Base-by-base conservation (phyloP, 2,888 invertebrate species). In the Resseliella maxima region DNA sequence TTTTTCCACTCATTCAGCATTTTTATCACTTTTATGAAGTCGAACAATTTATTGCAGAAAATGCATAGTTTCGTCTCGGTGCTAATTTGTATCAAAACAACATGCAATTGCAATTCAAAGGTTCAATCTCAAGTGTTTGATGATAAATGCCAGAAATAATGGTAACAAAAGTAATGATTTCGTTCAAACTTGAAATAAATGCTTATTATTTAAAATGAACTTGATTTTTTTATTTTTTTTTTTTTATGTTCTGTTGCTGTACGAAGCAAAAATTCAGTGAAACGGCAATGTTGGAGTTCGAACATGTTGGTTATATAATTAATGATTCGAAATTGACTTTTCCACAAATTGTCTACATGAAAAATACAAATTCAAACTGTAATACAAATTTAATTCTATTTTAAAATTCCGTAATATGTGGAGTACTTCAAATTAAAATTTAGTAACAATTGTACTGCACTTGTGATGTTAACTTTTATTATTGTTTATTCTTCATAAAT, bases 1-100 rank as follows among this genome's bases (percentile, higher is more conserved):
- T 0, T 72, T 72, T 72, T 72, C 72, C 31, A 72, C 31, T 72
- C 72, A 72, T 72, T 27, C 72, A 27, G 72, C 3, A 72, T 31
- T 72, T 72, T 72, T 72, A 21, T 72, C 72, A 72, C 72, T 31
- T 72, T 31, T 27, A 31, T 31, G 72, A 24, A 27, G 72, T 72
- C 15, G 72, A 72, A 59, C 31, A 35, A 59, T 31, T 31, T 12
- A 35, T 72, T 35, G 31, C 15, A 15, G 31, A 6, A 72, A 72
- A 31, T 72, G 72, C 72, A 72, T 31, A 27, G 72, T 72, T 72
- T 72, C 72, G 72, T 72, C 72, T 72, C 72, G 31, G 72, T 72
- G 35, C 35, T 12, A 31, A 35, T 72, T 72, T 72, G 72, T 31
- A 72, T 72, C 72, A 72, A 31, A 72, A 31, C 72, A n/a, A 72